Percentiles rank a stretch among this genome's conserved stretches.
Conservation (phyloP, 2,797 vertebrate genomes). For the Pseudotriccus pelzelni region DNA sequence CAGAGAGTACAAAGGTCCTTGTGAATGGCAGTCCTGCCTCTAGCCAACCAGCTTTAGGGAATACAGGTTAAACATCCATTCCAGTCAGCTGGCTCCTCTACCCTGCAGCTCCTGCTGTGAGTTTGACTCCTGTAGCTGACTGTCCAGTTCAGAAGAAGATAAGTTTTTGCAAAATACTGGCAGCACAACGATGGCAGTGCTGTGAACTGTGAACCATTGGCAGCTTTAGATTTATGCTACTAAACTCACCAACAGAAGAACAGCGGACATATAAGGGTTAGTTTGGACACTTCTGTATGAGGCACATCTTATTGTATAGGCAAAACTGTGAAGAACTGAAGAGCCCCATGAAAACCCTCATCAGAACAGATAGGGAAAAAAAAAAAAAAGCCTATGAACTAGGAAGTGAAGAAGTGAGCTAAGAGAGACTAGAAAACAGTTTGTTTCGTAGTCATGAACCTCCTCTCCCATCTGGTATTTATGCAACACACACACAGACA, state of each 20-base stretch:
- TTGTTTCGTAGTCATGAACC: not conserved
- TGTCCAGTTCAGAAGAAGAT: not conserved
- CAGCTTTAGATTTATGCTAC: not conserved
- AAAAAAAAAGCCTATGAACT: not conserved
- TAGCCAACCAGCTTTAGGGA: not conserved
- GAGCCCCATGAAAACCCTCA: not conserved
- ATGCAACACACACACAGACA: not conserved
- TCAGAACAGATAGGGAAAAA: not conserved
- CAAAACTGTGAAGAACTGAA: not conserved
- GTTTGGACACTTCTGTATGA: accelerated
- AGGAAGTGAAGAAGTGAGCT: not conserved
- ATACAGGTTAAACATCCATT: not conserved
- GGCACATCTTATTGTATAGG: accelerated
- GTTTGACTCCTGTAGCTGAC: not conserved
- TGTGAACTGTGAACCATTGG: not conserved
- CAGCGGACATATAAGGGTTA: accelerated
- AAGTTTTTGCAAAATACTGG: not conserved
- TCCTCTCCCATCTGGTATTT: constrained; percentile 43
- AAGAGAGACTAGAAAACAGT: not conserved
- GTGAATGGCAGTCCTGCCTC: not conserved
- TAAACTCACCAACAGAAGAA: not conserved
- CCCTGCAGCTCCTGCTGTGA: not conserved
- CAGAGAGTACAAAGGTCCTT: not conserved
- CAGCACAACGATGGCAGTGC: not conserved
- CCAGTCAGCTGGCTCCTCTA: not conserved